Conservation (phyloP, 2,888 invertebrate genomes). For the Luffia ferchaultella region DNA sequence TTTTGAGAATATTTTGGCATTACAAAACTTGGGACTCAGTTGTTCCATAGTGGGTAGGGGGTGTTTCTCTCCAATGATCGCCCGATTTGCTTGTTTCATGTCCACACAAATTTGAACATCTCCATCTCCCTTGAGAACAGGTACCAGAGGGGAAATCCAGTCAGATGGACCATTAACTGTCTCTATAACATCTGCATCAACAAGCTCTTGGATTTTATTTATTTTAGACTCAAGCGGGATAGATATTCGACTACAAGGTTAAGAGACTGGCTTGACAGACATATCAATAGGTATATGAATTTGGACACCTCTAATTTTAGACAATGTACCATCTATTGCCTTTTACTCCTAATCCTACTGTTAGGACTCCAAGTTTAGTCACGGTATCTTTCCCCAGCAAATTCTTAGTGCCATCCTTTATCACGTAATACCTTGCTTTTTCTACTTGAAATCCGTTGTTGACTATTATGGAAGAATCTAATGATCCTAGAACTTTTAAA, state of each 20-base stretch:
- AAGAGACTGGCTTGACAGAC: conserved; percentile 12
- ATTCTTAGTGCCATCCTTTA: conserved; percentile 13
- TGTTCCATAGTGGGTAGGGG: conserved; percentile 14
- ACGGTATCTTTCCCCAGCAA: conserved; percentile 16
- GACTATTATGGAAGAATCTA: not conserved
- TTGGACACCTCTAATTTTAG: conserved; percentile 15
- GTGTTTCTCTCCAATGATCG: conserved; percentile 18
- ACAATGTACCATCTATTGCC: conserved; percentile 10
- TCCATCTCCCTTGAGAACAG: conserved; percentile 10
- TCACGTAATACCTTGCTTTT: conserved; percentile 12
- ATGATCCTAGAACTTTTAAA: not conserved
- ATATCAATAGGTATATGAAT: conserved; percentile 16
- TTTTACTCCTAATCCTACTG: conserved; percentile 12
- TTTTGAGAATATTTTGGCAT: conserved; percentile 17
- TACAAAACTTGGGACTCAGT: conserved; percentile 17
- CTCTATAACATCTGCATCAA: conserved; percentile 14
- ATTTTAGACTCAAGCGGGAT: conserved; percentile 16
- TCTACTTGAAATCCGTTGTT: not conserved
- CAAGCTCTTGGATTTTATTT: conserved; percentile 11
- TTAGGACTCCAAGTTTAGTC: conserved; percentile 12
- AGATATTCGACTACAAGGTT: conserved; percentile 14
- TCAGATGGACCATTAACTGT: conserved; percentile 9
- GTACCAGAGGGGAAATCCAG: conserved; percentile 16
- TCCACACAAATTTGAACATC: conserved; percentile 12
- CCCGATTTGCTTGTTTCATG: conserved; percentile 15